phyloP scores from a whole-genome alignment of 2,888 invertebrate genomes.

The Imbricaverruca yamaguchii region DNA sequence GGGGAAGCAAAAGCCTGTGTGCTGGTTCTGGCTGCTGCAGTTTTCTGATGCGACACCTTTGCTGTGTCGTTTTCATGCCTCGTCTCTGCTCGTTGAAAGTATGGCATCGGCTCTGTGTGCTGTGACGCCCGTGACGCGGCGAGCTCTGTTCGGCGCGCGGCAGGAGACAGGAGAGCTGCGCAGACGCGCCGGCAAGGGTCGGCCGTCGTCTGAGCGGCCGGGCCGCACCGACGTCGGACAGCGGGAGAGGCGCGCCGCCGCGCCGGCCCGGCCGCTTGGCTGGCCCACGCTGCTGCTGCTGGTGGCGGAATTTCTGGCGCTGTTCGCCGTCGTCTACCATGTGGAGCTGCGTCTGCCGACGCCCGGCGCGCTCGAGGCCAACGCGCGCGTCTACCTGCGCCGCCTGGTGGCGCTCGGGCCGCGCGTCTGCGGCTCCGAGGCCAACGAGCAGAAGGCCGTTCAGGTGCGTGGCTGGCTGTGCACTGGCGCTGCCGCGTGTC shows the following conservation, averaged over 20 bases:
- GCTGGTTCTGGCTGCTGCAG: too few relatives aligned
- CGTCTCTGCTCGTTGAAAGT: too few relatives aligned
- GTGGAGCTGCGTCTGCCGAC: not conserved
- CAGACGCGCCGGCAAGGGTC: not conserved
- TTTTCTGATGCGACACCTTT: too few relatives aligned
- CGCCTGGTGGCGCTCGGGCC: conserved; percentile 13
- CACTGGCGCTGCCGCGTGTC: too few relatives aligned
- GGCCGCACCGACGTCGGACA: too few relatives aligned
- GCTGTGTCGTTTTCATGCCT: too few relatives aligned
- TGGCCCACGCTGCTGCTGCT: not conserved
- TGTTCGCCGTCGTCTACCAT: not conserved
- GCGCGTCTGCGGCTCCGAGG: not conserved
- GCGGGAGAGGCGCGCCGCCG: not conserved
- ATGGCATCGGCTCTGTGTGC: too few relatives aligned
- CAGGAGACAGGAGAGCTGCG: not conserved
- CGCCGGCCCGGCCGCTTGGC: not conserved
- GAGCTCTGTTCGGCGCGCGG: too few relatives aligned
- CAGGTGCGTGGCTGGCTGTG: too few relatives aligned
- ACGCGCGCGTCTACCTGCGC: not conserved
- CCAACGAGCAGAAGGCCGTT: not conserved
- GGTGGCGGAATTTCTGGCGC: not conserved
- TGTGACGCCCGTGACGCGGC: too few relatives aligned
- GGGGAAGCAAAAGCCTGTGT: too few relatives aligned
- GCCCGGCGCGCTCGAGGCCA: not conserved
- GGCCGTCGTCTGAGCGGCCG: not conserved